Percentiles rank a stretch among this genome's conserved stretches.
Conservation (phyloP, 2,113 vertebrate genomes). For the Phalacrocorax carbo region DNA sequence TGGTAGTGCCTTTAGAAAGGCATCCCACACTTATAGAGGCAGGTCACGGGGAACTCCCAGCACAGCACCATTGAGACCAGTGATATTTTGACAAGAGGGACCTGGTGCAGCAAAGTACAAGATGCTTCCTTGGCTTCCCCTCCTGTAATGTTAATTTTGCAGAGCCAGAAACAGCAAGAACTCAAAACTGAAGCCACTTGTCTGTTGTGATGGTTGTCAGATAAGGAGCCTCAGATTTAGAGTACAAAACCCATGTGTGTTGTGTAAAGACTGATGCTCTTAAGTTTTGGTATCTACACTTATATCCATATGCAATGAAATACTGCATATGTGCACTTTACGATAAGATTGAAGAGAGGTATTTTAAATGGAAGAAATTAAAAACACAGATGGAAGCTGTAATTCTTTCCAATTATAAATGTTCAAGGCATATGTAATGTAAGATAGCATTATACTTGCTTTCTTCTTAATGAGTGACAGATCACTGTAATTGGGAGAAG, state of each 20-base stretch:
- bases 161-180: background rate
- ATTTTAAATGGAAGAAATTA: slow-evolving; percentile 59
- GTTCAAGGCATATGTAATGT: slow-evolving; percentile 37
- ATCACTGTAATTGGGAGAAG: slow-evolving; percentile 39
- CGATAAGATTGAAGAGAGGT: slow-evolving; percentile 40
- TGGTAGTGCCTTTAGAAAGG: background rate
- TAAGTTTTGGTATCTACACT: slow-evolving; percentile 4
- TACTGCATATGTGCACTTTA: slow-evolving; percentile 11
- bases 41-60: background rate
- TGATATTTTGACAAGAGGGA: background rate
- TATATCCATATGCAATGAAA: slow-evolving; percentile 26
- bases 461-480: slow-evolving; percentile 57
- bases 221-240: slow-evolving; percentile 23
- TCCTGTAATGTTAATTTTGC: background rate
- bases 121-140: background rate
- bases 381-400: slow-evolving; percentile 67
- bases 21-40: background rate
- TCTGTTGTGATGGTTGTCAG: background rate
- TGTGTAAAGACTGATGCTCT: background rate
- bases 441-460: slow-evolving; percentile 26
- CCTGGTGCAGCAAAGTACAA: background rate
- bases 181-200: background rate
- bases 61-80: background rate
- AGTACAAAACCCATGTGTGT: background rate
- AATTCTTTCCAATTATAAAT: slow-evolving; percentile 63